Conservation (phyloP, 2,888 invertebrate species). For the Brachyopa scutellaris region DNA sequence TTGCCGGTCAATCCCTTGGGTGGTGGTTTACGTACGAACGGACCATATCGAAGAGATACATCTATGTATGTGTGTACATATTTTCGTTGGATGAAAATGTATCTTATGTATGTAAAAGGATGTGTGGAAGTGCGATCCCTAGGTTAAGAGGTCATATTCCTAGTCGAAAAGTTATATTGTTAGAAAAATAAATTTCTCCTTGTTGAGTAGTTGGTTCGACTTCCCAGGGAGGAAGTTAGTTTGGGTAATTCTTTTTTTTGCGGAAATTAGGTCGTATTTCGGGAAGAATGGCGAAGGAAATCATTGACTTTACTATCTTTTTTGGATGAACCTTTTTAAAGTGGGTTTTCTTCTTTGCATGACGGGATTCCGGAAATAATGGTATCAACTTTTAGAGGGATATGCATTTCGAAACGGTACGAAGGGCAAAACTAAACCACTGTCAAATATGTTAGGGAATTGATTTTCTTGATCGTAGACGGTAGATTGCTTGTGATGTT, state of each 20-base stretch:
- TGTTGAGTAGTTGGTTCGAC: slow-evolving; percentile 22
- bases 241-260: neutral
- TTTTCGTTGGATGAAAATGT: neutral
- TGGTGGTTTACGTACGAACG: slow-evolving; percentile 44
- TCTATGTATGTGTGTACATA: too few relatives aligned
- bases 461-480: too few relatives aligned
- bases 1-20: slow-evolving; percentile 72
- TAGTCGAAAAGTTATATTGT: slow-evolving; percentile 65
- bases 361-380: neutral
- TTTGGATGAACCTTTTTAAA: slow-evolving; percentile 10
- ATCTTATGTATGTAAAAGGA: slow-evolving; percentile 1
- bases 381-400: slow-evolving; percentile 20
- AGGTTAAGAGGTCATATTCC: slow-evolving; percentile 71
- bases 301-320: slow-evolving; percentile 38
- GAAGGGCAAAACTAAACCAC: too few relatives aligned
- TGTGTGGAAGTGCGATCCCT: slow-evolving; percentile 57
- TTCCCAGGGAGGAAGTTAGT: slow-evolving; percentile 1
- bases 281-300: slow-evolving; percentile 39
- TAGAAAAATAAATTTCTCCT: slow-evolving; percentile 38
- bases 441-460: too few relatives aligned
- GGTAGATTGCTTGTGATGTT: too few relatives aligned
- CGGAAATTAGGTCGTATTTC: slow-evolving; percentile 64
- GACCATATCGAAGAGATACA: slow-evolving; percentile 37
- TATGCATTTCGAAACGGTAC: too few relatives aligned
- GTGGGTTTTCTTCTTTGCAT: neutral